Conservation (phyloP, 2,888 invertebrate genomes). For the Caenorhabditis afra region DNA sequence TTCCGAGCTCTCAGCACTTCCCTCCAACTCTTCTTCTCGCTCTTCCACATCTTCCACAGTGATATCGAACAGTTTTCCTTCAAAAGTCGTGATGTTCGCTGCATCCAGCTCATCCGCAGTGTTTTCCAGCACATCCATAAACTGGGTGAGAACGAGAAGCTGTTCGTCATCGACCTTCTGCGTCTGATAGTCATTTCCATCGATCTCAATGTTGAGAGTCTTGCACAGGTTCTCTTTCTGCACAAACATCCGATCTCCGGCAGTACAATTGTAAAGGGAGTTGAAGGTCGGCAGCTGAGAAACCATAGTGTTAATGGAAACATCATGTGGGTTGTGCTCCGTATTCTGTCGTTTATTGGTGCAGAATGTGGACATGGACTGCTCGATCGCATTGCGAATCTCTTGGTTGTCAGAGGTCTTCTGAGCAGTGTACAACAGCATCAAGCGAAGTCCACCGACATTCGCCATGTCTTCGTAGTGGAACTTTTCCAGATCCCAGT, state of each 20-base stretch:
- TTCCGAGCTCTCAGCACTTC: conserved; percentile 35
- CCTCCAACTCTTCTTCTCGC: conserved; percentile 33
- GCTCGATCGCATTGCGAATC: conserved; percentile 29
- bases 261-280: conserved; percentile 40
- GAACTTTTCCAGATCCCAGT: conserved; percentile 13
- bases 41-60: conserved; percentile 48
- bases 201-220: conserved; percentile 35
- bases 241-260: conserved; percentile 38
- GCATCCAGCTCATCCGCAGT: conserved; percentile 49
- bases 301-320: conserved; percentile 33
- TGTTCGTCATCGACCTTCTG: conserved; percentile 39
- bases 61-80: conserved; percentile 41
- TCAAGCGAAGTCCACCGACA: conserved; percentile 32
- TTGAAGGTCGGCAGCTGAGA: conserved; percentile 56
- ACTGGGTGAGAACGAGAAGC: conserved; percentile 25
- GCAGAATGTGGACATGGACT: conserved; percentile 17
- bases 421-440: conserved; percentile 18
- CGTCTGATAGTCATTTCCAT: conserved; percentile 20
- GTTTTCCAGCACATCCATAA: conserved; percentile 52
- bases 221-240: conserved; percentile 25
- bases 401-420: conserved; percentile 24
- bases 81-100: conserved; percentile 45
- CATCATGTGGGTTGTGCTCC: conserved; percentile 40
- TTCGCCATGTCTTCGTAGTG: conserved; percentile 53
- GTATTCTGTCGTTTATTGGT: conserved; percentile 4